phyloP scores from a whole-genome alignment of 2,888 invertebrate species.

The Neoscelio sp. region DNA sequence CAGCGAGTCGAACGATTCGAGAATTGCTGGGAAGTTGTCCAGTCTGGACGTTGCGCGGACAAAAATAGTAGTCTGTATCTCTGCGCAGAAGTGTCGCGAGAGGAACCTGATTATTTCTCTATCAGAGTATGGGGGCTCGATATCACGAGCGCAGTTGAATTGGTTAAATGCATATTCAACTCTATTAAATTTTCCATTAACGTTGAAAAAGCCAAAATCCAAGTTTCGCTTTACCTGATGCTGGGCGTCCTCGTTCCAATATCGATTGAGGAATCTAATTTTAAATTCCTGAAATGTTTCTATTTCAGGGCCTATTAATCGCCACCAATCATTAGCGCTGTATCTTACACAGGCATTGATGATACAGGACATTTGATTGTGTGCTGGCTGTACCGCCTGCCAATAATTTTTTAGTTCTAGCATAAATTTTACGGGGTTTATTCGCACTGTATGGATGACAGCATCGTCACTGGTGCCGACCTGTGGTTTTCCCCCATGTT shows the following conservation, averaged over 20 bases:
- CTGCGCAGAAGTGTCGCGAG: not conserved
- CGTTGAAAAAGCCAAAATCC: not conserved
- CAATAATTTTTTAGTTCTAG: no score
- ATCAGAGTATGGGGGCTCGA: not conserved
- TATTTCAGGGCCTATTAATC: not conserved
- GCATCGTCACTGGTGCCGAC: no score
- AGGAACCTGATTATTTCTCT: not conserved
- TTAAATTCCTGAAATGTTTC: not conserved
- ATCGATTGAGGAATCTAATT: not conserved
- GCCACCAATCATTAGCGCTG: not conserved
- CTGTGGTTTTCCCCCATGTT: no score
- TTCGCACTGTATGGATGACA: no score
- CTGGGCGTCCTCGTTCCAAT: not conserved
- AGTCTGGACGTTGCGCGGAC: not conserved
- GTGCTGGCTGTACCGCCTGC: no score
- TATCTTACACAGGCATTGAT: no score
- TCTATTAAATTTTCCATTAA: not conserved
- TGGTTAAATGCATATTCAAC: not conserved
- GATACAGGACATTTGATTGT: no score
- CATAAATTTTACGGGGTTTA: no score
- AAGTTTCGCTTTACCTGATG: not conserved
- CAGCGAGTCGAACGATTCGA: not conserved
- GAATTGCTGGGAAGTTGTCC: not conserved
- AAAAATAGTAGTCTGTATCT: not conserved
- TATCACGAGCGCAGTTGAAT: not conserved